A percentile compares a stretch with the other conserved stretches of the same genome.
These are phyloP conservation scores for Diorhabda elongata DNA, from an alignment of 1,140 invertebrate genomes.

Conservation along the genomic window DNA sequence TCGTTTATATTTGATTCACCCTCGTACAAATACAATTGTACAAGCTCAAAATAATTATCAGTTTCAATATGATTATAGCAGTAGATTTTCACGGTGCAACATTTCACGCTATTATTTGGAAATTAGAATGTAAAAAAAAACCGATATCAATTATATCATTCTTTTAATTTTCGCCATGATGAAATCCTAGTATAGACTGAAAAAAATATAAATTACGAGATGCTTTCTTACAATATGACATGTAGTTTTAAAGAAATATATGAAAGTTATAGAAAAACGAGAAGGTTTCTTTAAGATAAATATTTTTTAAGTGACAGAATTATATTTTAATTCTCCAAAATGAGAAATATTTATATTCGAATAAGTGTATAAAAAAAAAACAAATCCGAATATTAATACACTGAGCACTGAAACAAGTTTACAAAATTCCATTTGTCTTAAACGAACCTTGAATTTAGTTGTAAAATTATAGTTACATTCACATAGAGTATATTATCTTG, in stretches of 20 bases:
- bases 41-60: too few relatives aligned
- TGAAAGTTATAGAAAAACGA: conserved; percentile 9
- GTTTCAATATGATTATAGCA: neutral
- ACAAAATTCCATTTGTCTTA: neutral
- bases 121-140: conserved; percentile 31
- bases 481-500: conserved; percentile 27
- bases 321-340: neutral
- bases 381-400: neutral
- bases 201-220: conserved; percentile 30
- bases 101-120: conserved; percentile 30
- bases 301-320: neutral
- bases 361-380: neutral
- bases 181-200: conserved; percentile 45
- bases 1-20: too few relatives aligned
- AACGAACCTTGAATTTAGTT: conserved; percentile 30
- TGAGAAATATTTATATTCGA: conserved; percentile 19
- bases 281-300: neutral
- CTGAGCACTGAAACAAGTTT: neutral
- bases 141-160: conserved; percentile 37
- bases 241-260: conserved; percentile 30
- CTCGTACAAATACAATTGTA: too few relatives aligned
- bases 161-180: conserved; percentile 43
- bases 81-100: conserved; percentile 25
- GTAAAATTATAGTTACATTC: conserved; percentile 29
- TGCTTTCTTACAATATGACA: conserved; percentile 38